phyloP scores from a whole-genome alignment of 2,888 invertebrate species.

The Ophion slaviceki region DNA sequence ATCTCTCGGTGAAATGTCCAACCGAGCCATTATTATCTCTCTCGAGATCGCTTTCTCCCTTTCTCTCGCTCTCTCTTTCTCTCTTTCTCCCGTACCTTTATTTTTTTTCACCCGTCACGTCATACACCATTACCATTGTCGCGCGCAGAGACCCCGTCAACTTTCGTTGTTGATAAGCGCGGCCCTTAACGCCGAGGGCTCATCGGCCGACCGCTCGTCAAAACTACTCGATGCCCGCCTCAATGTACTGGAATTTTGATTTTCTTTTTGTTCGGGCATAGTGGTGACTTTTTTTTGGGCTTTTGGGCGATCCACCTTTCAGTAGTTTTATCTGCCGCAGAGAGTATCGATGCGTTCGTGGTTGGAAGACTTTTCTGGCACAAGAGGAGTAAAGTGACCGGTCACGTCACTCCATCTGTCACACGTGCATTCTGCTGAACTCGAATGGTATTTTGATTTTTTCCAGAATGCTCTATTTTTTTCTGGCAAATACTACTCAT shows the following conservation, averaged over 20 bases:
- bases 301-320: background rate
- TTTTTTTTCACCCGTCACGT: background rate
- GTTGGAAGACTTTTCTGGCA: too few species aligned
- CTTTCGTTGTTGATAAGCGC: too few species aligned
- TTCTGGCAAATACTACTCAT: too few species aligned
- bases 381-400: too few species aligned
- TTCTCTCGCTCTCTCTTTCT: background rate
- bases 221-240: background rate
- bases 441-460: too few species aligned
- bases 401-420: too few species aligned
- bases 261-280: background rate
- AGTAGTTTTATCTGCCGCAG: background rate
- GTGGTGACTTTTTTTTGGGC: background rate
- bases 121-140: constrained; percentile 14
- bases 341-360: too few species aligned
- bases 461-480: too few species aligned
- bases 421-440: too few species aligned
- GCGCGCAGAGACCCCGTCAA: background rate
- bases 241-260: background rate
- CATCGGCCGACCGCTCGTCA: background rate
- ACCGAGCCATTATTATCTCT: constrained; percentile 39
- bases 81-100: constrained; percentile 10
- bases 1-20: constrained; percentile 37
- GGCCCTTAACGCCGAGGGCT: too few species aligned
- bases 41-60: constrained; percentile 30